Evolutionary conservation across 23 tunicate species (phyloP).

Genomic region (Styela plicata): DNA sequence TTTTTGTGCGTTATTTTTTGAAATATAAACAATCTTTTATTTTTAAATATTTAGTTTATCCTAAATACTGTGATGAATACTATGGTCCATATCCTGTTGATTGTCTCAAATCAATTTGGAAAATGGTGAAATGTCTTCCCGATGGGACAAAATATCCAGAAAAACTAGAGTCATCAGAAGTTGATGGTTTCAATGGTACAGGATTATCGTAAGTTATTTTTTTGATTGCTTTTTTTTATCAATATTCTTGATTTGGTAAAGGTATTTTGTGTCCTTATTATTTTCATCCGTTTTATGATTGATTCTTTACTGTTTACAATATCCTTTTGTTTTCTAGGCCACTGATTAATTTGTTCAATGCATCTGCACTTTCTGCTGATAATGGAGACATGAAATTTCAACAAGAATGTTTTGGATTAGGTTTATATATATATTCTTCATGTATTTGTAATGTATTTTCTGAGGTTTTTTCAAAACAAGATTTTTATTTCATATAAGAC

Average conservation of each 20-base stretch:
- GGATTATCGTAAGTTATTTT: conserved; percentile 9
- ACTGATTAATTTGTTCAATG: background rate
- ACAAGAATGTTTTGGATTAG: conserved; percentile 21
- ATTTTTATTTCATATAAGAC: background rate
- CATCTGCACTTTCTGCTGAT: conserved; percentile 1
- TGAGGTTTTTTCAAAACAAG: background rate
- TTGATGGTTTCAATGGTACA: background rate
- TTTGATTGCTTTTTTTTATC: too few relatives aligned
- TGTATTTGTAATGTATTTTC: background rate
- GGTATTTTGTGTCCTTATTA: too few relatives aligned
- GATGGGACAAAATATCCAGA: conserved; percentile 26
- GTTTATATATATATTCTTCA: background rate
- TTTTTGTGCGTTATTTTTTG: background rate
- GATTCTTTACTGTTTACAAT: too few relatives aligned
- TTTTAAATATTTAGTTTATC: conserved; percentile 13
- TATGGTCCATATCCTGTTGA: conserved; percentile 14
- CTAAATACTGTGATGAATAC: conserved; percentile 8
- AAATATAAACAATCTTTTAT: background rate
- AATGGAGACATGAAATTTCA: conserved; percentile 14
- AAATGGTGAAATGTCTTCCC: conserved; percentile 16
- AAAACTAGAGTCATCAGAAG: background rate
- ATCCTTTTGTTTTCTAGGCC: background rate
- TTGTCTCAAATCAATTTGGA: conserved; percentile 30
- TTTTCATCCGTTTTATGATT: too few relatives aligned
- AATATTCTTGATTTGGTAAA: too few relatives aligned